Evolutionary conservation across 2,113 vertebrate genomes (phyloP).

Genomic region (Cheilinus undulatus): DNA sequence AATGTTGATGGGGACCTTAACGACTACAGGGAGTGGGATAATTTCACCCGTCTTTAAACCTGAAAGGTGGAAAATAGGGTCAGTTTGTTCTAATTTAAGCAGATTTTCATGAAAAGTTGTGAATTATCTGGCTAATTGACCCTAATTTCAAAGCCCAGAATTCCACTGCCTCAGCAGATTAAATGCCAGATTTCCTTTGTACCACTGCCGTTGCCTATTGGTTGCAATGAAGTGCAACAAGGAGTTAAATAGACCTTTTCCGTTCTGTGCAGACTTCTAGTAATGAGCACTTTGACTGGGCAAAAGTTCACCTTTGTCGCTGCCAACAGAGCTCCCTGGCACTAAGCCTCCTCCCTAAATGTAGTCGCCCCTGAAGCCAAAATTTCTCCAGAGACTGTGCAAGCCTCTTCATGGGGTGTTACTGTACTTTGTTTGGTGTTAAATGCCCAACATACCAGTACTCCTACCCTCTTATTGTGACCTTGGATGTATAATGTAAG

Average conservation of each 20-base stretch:
- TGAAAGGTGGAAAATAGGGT: neutral
- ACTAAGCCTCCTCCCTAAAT: constrained; percentile 35
- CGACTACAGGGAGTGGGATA: constrained; percentile 4
- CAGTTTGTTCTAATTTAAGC: constrained; percentile 11
- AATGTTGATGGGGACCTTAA: constrained; percentile 53
- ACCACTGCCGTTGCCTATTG: constrained; percentile 43
- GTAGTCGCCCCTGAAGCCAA: constrained; percentile 40
- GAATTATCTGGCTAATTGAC: constrained; percentile 10
- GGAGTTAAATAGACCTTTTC: constrained; percentile 28
- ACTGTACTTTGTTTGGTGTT: constrained; percentile 46
- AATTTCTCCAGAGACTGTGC: constrained; percentile 22
- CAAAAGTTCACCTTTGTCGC: constrained; percentile 36
- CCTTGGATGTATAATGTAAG: constrained; percentile 41
- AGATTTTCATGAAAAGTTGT: constrained; percentile 22
- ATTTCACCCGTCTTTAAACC: constrained; percentile 14
- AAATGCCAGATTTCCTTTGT: constrained; percentile 51
- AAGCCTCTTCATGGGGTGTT: constrained; percentile 22
- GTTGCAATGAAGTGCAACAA: constrained; percentile 46
- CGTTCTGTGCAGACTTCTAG: constrained; percentile 49
- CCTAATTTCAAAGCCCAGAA: constrained; percentile 15
- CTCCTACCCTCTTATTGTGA: constrained; percentile 41
- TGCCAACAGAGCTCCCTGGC: constrained; percentile 44
- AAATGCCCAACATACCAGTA: constrained; percentile 31
- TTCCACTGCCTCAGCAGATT: constrained; percentile 50
- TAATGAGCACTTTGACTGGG: constrained; percentile 52